phyloP scores from a whole-genome alignment of 2,113 vertebrate species.

The Sceloporus tristichus region DNA sequence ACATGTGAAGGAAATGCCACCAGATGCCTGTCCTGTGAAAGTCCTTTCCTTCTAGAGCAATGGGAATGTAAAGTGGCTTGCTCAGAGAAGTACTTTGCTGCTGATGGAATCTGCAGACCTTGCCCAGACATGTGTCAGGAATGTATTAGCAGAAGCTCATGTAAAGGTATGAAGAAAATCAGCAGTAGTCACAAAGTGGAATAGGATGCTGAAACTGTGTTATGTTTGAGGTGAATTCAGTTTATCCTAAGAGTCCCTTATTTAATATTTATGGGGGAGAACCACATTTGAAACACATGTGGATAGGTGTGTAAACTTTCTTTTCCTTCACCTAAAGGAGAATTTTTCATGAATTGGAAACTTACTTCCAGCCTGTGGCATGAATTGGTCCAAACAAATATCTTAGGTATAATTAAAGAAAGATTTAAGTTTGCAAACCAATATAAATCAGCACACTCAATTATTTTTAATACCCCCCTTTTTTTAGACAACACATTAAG shows the following conservation, averaged over 20 bases:
- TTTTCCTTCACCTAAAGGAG: too few species aligned
- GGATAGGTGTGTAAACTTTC: neutral
- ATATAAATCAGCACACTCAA: neutral
- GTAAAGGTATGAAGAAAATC: slow-evolving; percentile 80
- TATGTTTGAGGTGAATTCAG: neutral
- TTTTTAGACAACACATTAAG: too few species aligned
- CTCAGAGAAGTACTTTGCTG: slow-evolving; percentile 77
- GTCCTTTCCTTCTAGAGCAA: slow-evolving; percentile 74
- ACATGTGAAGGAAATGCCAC: slow-evolving; percentile 80
- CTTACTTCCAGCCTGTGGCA: too few species aligned
- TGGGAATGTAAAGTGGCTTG: slow-evolving; percentile 80
- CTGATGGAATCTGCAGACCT: slow-evolving; percentile 78
- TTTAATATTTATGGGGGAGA: neutral
- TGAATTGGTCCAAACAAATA: neutral
- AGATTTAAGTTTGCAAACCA: neutral
- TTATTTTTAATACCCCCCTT: too few species aligned
- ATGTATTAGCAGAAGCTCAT: slow-evolving; percentile 82
- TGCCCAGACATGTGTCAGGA: slow-evolving; percentile 85
- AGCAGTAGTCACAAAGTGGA: neutral
- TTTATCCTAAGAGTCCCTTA: fast-evolving
- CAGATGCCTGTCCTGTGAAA: slow-evolving; percentile 84
- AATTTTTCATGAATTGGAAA: too few species aligned
- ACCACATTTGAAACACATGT: neutral
- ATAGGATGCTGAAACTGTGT: fast-evolving
- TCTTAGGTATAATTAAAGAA: neutral